Conservation (phyloP, 2,113 vertebrate species). For the Vicugna pacos region DNA sequence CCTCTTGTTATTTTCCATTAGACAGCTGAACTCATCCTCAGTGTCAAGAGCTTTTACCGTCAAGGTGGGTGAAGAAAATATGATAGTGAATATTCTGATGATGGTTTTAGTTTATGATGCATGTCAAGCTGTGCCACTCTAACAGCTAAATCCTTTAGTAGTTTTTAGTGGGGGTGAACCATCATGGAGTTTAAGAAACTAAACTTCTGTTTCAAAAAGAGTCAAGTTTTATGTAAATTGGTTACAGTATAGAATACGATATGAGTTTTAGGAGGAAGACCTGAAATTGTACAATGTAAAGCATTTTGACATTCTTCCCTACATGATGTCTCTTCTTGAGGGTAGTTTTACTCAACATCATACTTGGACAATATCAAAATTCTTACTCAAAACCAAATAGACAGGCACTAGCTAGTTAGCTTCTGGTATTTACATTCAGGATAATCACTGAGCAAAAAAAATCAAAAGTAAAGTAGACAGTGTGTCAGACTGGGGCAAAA, state of each 20-base stretch:
- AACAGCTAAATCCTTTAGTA: constrained; percentile 46
- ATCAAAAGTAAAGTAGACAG: not conserved
- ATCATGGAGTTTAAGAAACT: not conserved
- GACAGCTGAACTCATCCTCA: constrained; percentile 29
- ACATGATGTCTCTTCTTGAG: not conserved
- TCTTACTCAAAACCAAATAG: not conserved
- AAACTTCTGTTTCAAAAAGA: constrained; percentile 51
- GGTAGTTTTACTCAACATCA: not conserved
- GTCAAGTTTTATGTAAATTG: constrained; percentile 11
- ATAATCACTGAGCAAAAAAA: constrained; percentile 6
- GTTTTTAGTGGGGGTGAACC: constrained; percentile 30
- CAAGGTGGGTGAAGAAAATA: constrained; percentile 53
- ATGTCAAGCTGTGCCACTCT: constrained; percentile 57
- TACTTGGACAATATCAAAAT: not conserved
- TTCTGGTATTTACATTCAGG: constrained; percentile 14
- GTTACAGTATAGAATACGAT: not conserved
- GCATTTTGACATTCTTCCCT: constrained; percentile 4
- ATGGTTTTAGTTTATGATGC: constrained; percentile 62
- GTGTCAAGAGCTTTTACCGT: constrained; percentile 70
- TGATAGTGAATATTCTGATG: not conserved
- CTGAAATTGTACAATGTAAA: not conserved
- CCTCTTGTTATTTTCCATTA: constrained; percentile 64
- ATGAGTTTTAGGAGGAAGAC: not conserved
- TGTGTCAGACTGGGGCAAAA: not conserved
- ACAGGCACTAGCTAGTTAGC: not conserved